Conservation (phyloP, 1,140 invertebrate genomes). For the Batillaria attramentaria region DNA sequence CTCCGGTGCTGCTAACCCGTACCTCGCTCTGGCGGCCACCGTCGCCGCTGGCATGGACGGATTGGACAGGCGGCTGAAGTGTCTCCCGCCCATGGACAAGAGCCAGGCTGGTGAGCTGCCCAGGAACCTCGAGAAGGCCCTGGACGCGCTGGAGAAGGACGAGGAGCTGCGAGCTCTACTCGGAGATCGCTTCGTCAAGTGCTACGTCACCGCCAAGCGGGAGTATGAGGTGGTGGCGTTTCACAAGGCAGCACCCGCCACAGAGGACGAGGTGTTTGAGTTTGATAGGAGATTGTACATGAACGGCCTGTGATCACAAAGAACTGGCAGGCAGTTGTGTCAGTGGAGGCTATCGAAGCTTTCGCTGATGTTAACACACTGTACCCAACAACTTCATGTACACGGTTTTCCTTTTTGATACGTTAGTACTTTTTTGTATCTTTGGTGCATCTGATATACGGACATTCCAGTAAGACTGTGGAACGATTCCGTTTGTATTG, state of each 20-base stretch:
- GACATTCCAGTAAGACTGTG: no score
- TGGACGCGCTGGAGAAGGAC: conserved; percentile 27
- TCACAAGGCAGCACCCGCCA: neutral
- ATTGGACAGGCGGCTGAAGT: conserved; percentile 35
- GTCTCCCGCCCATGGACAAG: conserved; percentile 20
- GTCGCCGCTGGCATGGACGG: conserved; percentile 54
- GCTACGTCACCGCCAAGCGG: conserved; percentile 9
- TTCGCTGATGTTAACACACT: no score
- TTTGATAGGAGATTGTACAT: conserved; percentile 24
- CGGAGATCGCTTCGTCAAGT: conserved; percentile 19
- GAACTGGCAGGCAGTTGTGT: no score
- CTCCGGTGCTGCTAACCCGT: conserved; percentile 43
- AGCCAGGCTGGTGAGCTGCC: conserved; percentile 9
- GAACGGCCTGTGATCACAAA: neutral
- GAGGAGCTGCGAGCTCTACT: conserved; percentile 11
- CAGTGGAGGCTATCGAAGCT: no score
- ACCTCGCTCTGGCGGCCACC: conserved; percentile 48
- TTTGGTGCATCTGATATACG: no score
- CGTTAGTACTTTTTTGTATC: no score
- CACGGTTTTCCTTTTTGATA: no score
- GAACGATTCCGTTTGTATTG: no score
- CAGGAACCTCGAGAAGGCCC: no score
- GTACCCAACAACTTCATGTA: no score
- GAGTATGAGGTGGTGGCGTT: neutral
- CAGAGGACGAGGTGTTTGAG: conserved; percentile 8